Conservation (phyloP, 2,113 vertebrate genomes). For the Ibidorhyncha struthersii region DNA sequence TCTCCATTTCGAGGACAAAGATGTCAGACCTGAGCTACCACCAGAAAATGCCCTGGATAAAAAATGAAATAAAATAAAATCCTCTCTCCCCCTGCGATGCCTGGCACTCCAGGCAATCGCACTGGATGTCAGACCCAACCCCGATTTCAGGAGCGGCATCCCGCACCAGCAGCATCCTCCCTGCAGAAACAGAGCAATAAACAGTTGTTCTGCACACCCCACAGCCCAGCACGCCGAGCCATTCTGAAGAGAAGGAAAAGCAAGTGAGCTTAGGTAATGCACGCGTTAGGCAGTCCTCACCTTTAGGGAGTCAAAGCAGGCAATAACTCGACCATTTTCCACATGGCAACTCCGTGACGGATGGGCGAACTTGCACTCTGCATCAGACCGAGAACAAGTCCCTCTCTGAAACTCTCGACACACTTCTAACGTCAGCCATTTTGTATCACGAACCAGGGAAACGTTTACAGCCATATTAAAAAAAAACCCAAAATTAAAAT, state of each 20-base stretch:
- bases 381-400: slow-evolving; percentile 92
- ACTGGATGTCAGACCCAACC: not conserved
- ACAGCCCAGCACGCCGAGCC: not conserved
- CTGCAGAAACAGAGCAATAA: not conserved
- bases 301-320: slow-evolving; percentile 99
- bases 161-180: not conserved
- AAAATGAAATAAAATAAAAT: not conserved
- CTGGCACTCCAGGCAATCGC: not conserved
- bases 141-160: not conserved
- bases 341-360: slow-evolving; percentile 95
- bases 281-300: slow-evolving; percentile 75
- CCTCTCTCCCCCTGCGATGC: not conserved
- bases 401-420: slow-evolving; percentile 98
- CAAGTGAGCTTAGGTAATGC: slow-evolving; percentile 6
- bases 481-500: slow-evolving; percentile 59
- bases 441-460: slow-evolving; percentile 94
- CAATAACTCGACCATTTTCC: slow-evolving; percentile 97
- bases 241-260: not conserved
- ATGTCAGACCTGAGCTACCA: not conserved
- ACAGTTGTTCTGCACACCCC: not conserved
- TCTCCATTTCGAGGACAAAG: not conserved
- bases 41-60: not conserved
- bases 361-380: slow-evolving; percentile 98
- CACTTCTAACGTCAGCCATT: slow-evolving; percentile 99
- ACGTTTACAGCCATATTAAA: slow-evolving; percentile 89